Evolutionary conservation across 2,888 invertebrate species (phyloP).

Genomic region (Hyposoter dolosus): DNA sequence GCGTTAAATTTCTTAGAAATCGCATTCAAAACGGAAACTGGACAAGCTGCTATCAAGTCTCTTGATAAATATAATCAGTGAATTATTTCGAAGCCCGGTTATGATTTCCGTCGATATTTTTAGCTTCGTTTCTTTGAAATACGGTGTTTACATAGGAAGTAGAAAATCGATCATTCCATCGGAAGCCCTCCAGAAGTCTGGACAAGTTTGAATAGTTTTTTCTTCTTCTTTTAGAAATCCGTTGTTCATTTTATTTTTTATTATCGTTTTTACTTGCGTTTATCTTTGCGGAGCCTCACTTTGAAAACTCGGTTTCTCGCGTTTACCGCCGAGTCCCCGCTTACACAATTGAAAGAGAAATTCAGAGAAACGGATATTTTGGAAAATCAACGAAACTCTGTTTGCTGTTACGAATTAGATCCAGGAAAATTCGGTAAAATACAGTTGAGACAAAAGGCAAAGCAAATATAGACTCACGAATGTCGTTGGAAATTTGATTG

Average conservation of each 20-base stretch:
- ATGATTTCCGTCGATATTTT: not conserved
- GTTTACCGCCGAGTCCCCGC: too few relatives aligned
- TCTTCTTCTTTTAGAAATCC: too few relatives aligned
- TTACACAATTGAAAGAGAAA: not conserved
- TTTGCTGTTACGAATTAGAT: not conserved
- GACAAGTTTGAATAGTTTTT: too few relatives aligned
- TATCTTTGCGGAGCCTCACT: too few relatives aligned
- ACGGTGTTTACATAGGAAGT: too few relatives aligned
- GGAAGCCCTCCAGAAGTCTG: too few relatives aligned
- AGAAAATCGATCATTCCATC: too few relatives aligned
- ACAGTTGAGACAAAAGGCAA: not conserved
- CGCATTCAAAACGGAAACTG: not conserved
- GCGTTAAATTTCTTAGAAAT: not conserved
- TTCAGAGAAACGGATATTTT: not conserved
- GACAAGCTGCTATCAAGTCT: too few relatives aligned
- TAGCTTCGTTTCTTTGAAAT: not conserved
- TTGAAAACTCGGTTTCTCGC: too few relatives aligned
- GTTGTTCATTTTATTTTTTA: too few relatives aligned
- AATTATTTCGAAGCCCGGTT: not conserved
- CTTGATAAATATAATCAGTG: not conserved
- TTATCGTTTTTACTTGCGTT: too few relatives aligned
- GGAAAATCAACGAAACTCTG: not conserved
- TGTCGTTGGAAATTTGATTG: conserved; percentile 14
- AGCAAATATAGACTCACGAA: not conserved
- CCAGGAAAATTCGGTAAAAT: not conserved